Base-by-base conservation (phyloP, 2,797 vertebrate species). In the Mastacembelus armatus region DNA sequence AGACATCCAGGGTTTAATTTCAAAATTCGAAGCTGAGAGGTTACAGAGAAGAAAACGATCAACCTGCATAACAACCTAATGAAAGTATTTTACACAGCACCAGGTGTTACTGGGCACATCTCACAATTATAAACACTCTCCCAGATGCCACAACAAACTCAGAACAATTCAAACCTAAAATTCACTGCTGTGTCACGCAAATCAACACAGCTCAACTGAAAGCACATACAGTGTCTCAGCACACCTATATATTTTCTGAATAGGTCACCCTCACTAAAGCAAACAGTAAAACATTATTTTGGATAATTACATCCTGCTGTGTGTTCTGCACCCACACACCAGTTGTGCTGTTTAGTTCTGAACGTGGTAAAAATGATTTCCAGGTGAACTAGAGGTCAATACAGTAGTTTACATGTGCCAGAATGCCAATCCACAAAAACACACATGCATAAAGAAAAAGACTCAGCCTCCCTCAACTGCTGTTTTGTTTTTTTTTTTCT, bases 311-410 rank as follows among this genome's bases (percentile, higher is more conserved):
- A 77, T 51, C 9, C 15, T 26, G 24, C 59, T 59, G 32, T 65
- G 43, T 22, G 16, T n/a, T 39, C 59, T 50, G 42, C 47, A 64
- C 49, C 29, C 21, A 65, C 36, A 18, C 40, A 51, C 4, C 47
- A 14, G 29, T 54, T 45, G 19, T 19, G 30, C 44, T 65, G 45
- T 27, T 51, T n/a, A 36, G 55, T 54, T 56, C 32, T 61, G 10
- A 54, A 66, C 43, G 54, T 51, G 40, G 77, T 79, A 72, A 73
- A 79, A 58, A 44, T 33, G 61, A 78, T 63, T 80, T 83, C 59
- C 58, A 52, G 22, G 48, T 71, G 64, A 74, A 74, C 55, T 63
- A 14, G 21, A 27, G 56, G 39, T 71, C 55, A 81, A n/a, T 66
- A 67, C 26, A 66, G 21, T n/a, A n/a, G n/a, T n/a, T n/a, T 16